phyloP scores from a whole-genome alignment of 2,113 vertebrate genomes.

The Cochlearius cochlearius region DNA sequence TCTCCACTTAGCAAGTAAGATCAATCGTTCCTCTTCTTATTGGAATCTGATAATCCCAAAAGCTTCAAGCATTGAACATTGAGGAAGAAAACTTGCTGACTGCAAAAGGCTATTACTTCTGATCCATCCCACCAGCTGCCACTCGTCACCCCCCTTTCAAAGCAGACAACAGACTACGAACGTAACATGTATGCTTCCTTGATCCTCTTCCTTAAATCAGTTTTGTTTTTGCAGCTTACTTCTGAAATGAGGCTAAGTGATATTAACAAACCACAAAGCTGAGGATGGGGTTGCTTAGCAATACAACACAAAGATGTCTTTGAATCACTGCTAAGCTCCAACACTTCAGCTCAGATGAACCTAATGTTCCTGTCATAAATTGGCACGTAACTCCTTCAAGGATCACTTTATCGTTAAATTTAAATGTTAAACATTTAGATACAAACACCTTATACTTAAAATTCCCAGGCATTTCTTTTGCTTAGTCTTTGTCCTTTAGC shows the following conservation, averaged over 20 bases:
- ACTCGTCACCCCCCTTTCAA: not conserved
- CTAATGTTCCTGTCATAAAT: conserved; percentile 28
- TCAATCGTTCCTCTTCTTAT: not conserved
- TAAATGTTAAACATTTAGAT: conserved; percentile 40
- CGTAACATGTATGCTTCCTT: not conserved
- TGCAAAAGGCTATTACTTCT: not conserved
- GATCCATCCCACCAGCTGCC: not conserved
- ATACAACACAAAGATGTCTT: conserved; percentile 36
- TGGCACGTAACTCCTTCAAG: conserved; percentile 29
- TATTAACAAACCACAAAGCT: not conserved
- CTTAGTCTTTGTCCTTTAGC: conserved; percentile 1
- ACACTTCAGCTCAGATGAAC: conserved; percentile 6
- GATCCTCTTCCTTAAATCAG: not conserved
- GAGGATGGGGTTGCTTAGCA: conserved; percentile 67
- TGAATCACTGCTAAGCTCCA: conserved; percentile 48
- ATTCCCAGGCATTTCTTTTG: not conserved
- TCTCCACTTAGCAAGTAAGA: not conserved
- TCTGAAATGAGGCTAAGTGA: not conserved
- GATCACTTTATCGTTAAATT: conserved; percentile 25
- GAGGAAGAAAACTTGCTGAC: not conserved
- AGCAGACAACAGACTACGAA: not conserved
- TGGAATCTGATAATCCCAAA: not conserved
- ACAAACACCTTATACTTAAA: not conserved
- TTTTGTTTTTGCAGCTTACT: not conserved
- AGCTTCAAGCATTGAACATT: not conserved